Percentiles rank a stretch among this genome's conserved stretches.
Conservation (phyloP, 1,140 invertebrate genomes). For the Drosophila dunni region DNA sequence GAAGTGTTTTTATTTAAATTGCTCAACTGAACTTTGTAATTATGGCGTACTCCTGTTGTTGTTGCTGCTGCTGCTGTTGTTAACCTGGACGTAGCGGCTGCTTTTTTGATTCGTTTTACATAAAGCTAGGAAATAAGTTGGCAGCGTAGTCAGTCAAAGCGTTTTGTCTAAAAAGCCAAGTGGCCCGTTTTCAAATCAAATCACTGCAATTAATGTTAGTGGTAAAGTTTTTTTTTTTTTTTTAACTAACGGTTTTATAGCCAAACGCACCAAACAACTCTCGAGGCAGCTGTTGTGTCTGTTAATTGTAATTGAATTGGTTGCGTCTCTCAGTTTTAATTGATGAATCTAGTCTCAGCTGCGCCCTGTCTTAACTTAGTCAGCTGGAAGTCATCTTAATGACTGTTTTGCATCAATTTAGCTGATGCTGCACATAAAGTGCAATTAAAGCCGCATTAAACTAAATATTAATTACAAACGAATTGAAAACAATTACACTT, state of each 20-base stretch:
- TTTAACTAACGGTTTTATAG: slow-evolving; percentile 79
- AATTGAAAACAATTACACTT: slow-evolving; percentile 56
- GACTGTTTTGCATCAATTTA: slow-evolving; percentile 27
- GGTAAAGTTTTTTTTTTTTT: slow-evolving; percentile 41
- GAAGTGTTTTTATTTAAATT: slow-evolving; percentile 82
- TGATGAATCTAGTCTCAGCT: slow-evolving; percentile 62
- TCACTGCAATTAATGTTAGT: slow-evolving; percentile 74
- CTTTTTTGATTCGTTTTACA: slow-evolving; percentile 47
- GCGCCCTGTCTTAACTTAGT: slow-evolving; percentile 22
- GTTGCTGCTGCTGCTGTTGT: slow-evolving; percentile 44
- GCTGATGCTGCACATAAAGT: slow-evolving; percentile 66
- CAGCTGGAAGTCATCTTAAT: slow-evolving; percentile 34
- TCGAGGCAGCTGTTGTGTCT: slow-evolving; percentile 52
- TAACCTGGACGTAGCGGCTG: slow-evolving; percentile 18
- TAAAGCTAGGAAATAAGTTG: slow-evolving; percentile 56
- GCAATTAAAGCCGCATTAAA: slow-evolving; percentile 76
- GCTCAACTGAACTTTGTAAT: slow-evolving; percentile 80
- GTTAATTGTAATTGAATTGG: slow-evolving; percentile 80
- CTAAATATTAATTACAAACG: slow-evolving; percentile 41
- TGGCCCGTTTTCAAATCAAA: slow-evolving; percentile 49
- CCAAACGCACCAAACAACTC: slow-evolving; percentile 42
- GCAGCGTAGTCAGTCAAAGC: not conserved
- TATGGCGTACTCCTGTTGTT: slow-evolving; percentile 51
- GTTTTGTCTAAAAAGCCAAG: slow-evolving; percentile 53
- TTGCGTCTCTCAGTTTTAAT: slow-evolving; percentile 58